Percentiles rank a stretch among this genome's conserved stretches.
Conservation (phyloP, 2,888 invertebrate species). For the Hecatera dysodea region DNA sequence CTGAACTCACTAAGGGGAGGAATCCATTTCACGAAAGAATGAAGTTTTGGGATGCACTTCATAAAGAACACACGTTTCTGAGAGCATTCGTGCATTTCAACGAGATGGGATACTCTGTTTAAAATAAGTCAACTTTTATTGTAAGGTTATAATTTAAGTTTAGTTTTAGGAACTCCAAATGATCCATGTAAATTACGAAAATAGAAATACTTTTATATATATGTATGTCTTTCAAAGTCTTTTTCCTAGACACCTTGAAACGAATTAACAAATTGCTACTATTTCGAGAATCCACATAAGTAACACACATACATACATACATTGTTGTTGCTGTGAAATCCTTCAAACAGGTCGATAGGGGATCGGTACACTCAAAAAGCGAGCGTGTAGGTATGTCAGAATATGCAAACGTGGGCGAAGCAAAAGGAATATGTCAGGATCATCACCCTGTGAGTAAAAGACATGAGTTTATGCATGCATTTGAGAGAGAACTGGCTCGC, state of each 20-base stretch:
- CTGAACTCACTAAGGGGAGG: constrained; percentile 83
- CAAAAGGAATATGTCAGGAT: constrained; percentile 17
- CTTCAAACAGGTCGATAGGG: constrained; percentile 6
- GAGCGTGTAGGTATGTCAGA: not conserved
- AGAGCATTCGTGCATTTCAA: constrained; percentile 80
- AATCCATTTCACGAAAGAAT: constrained; percentile 85
- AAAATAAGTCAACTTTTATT: not conserved
- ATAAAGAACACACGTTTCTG: constrained; percentile 78
- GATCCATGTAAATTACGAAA: constrained; percentile 2
- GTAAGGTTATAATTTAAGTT: not conserved
- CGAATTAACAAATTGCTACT: not conserved
- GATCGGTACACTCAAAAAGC: not conserved
- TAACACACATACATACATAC: not conserved
- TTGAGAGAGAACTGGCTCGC: not conserved
- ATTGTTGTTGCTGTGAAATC: not conserved
- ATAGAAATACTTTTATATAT: not conserved
- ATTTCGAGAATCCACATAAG: not conserved
- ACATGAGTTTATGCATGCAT: not conserved
- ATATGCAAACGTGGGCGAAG: not conserved
- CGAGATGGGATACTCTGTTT: constrained; percentile 76
- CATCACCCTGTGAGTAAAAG: not conserved
- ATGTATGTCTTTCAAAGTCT: not conserved
- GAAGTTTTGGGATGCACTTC: constrained; percentile 85
- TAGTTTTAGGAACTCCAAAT: not conserved
- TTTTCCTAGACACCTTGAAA: constrained; percentile 5